Conservation (phyloP, 2,797 vertebrate species). For the Gila robusta region DNA sequence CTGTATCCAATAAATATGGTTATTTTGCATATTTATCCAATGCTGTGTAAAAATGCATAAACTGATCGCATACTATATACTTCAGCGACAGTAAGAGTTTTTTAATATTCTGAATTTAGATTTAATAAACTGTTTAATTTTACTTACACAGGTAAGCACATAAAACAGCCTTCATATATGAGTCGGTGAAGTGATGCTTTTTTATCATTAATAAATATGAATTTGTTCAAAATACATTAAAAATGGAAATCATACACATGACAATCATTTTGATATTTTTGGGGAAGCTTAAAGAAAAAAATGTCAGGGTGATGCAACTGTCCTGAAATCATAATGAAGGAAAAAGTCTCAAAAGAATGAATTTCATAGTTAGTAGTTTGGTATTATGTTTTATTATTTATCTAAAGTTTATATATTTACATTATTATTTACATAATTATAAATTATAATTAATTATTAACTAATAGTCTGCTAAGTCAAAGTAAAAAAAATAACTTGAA, state of each 20-base stretch:
- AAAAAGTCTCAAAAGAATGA: not conserved
- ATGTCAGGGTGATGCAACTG: not conserved
- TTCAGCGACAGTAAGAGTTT: not conserved
- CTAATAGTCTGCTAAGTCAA: not conserved
- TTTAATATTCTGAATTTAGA: not conserved
- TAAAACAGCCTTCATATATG: not conserved
- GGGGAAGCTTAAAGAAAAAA: not conserved
- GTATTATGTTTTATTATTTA: not conserved
- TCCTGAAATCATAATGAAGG: conserved; percentile 12
- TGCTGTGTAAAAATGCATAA: not conserved
- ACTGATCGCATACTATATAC: not conserved
- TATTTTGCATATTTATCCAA: not conserved
- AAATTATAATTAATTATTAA: no score
- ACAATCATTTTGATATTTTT: conserved; percentile 4
- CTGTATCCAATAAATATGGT: not conserved
- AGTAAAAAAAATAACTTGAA: not conserved
- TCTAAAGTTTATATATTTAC: not conserved
- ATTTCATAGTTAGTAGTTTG: not conserved
- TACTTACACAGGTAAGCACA: not conserved
- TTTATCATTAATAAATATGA: not conserved
- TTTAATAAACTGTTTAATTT: not conserved
- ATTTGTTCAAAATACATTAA: not conserved
- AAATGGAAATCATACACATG: not conserved
- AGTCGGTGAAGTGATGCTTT: not conserved
- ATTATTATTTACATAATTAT: not conserved